Evolutionary conservation across 2,888 invertebrate genomes (phyloP).

Genomic region (Drosophila mayaguana): DNA sequence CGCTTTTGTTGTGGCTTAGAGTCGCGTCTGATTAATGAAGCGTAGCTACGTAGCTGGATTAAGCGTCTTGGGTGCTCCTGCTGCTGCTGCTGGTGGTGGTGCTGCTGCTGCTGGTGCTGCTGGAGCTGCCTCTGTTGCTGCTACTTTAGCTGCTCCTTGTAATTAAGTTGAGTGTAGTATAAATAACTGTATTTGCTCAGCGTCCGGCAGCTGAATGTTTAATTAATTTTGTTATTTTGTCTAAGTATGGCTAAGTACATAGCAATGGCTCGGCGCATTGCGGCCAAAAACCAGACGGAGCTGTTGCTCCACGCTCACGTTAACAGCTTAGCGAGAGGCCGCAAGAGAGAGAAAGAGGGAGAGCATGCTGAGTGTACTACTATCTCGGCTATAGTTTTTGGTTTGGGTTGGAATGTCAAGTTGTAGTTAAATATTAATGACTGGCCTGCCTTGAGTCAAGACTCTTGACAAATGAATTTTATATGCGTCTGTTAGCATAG

Average conservation of each 20-base stretch:
- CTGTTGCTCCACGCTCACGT: conserved; percentile 24
- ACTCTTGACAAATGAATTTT: not conserved
- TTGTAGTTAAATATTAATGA: conserved; percentile 8
- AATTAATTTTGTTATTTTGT: conserved; percentile 76
- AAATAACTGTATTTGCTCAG: conserved; percentile 72
- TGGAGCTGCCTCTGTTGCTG: conserved; percentile 1
- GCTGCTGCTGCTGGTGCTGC: not conserved
- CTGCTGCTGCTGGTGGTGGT: conserved; percentile 3
- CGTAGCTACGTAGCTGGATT: conserved; percentile 76
- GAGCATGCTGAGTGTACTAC: not conserved
- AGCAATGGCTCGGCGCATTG: conserved; percentile 46
- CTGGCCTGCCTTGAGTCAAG: not conserved
- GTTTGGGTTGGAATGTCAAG: not conserved
- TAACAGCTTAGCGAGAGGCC: no score
- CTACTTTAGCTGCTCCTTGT: conserved; percentile 52
- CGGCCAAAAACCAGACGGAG: conserved; percentile 39
- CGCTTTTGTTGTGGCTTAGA: conserved; percentile 75
- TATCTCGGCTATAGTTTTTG: conserved; percentile 10
- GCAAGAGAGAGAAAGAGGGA: not conserved
- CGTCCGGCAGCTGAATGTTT: conserved; percentile 56
- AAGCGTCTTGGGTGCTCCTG: conserved; percentile 56
- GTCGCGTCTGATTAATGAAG: conserved; percentile 79
- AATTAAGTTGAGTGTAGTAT: conserved; percentile 80
- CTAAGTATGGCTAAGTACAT: conserved; percentile 69
- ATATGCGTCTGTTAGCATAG: not conserved